Conservation (phyloP, 2,888 invertebrate species). For the Balanococcus diminutus region DNA sequence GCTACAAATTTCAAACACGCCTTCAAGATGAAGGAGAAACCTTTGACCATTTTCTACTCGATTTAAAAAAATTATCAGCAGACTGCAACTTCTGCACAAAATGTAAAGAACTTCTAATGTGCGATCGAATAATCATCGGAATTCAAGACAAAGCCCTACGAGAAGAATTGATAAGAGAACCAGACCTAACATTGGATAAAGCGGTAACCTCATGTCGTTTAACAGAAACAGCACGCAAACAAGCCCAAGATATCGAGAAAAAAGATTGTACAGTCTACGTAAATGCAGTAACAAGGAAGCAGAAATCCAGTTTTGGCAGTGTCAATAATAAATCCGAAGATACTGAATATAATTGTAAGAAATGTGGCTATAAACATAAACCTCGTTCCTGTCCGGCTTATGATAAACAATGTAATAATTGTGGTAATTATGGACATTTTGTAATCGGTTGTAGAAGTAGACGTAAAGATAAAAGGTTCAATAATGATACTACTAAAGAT, state of each 20-base stretch:
- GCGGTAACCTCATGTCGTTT: neutral
- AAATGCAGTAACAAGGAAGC: too few relatives aligned
- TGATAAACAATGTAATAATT: constrained; percentile 35
- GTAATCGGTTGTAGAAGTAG: constrained; percentile 46
- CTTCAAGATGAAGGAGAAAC: neutral
- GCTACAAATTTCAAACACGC: neutral
- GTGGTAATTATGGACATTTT: constrained; percentile 44
- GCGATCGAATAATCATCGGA: neutral
- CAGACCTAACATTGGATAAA: neutral
- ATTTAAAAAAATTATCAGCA: neutral
- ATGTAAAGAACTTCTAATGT: neutral
- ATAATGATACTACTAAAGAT: too few relatives aligned
- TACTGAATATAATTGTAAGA: constrained; percentile 50
- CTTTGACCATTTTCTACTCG: neutral
- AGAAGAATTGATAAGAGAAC: neutral
- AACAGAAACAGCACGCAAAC: neutral
- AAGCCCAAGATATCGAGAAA: neutral
- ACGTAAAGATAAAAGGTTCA: too few relatives aligned
- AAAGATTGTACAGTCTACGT: too few relatives aligned
- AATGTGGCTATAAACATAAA: constrained; percentile 48
- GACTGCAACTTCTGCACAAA: neutral
- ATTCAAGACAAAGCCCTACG: neutral
- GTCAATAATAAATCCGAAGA: neutral
- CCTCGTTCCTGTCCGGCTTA: constrained; percentile 39
- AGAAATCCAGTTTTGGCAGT: too few relatives aligned